phyloP scores from a whole-genome alignment of 2,797 vertebrate species.

The Melopsittacus undulatus region DNA sequence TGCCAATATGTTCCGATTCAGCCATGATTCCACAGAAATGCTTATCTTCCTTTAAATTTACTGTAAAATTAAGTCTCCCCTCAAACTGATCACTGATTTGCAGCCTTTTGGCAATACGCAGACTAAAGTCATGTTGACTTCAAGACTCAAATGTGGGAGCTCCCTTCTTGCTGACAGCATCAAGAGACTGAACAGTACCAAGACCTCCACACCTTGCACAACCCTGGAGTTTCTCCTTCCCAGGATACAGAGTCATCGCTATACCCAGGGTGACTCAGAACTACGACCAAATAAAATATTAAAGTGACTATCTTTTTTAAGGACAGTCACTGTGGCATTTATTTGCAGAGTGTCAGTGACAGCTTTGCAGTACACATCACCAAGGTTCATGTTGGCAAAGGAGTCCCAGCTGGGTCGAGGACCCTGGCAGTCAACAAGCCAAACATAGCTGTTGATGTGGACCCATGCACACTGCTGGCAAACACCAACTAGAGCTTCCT shows the following conservation, averaged over 20 bases:
- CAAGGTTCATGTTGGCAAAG: accelerated
- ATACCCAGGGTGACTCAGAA: not conserved
- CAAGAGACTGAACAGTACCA: not conserved
- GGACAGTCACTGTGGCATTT: accelerated
- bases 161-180: not conserved
- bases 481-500: accelerated
- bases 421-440: not conserved
- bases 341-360: not conserved
- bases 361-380: accelerated
- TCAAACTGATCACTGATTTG: not conserved
- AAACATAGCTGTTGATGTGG: accelerated
- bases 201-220: not conserved
- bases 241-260: accelerated
- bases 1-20: not conserved
- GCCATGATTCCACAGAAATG: not conserved
- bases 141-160: not conserved
- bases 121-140: not conserved
- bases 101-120: accelerated
- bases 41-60: not conserved
- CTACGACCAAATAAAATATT: not conserved
- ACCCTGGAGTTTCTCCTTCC: not conserved
- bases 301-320: accelerated
- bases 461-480: not conserved
- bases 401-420: not conserved
- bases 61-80: not conserved